These are phyloP conservation scores for Aelia acuminata DNA, from an alignment of 2,888 invertebrate genomes.

Conservation along the genomic window DNA sequence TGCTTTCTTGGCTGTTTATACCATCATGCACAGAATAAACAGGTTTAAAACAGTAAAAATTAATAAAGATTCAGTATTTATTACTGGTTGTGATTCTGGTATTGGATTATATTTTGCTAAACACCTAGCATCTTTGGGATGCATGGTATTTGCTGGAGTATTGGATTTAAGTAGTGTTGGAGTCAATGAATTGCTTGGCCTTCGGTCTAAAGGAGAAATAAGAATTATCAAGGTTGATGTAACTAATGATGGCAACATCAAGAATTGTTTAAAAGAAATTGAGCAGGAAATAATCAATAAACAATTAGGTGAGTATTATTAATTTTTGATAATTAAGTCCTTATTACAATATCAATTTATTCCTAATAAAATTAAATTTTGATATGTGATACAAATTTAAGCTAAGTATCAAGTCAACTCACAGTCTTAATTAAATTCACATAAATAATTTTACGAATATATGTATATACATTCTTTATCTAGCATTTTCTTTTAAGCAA, in stretches of 20 bases:
- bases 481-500: not conserved
- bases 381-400: not conserved
- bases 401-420: not conserved
- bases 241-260: slow-evolving; percentile 68
- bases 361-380: not conserved
- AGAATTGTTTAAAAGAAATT: not conserved
- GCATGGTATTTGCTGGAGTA: slow-evolving; percentile 85
- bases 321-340: not conserved
- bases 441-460: not conserved
- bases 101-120: slow-evolving; percentile 81
- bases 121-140: slow-evolving; percentile 71
- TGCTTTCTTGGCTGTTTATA: not conserved
- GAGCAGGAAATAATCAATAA: not conserved
- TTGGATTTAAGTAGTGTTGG: slow-evolving; percentile 76
- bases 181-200: slow-evolving; percentile 71
- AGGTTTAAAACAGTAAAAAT: slow-evolving; percentile 24
- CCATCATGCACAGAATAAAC: not conserved
- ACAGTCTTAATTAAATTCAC: not conserved
- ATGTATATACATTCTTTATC: not conserved
- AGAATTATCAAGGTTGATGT: slow-evolving; percentile 78
- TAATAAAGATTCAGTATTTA: slow-evolving; percentile 69
- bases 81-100: slow-evolving; percentile 91
- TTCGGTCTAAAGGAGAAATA: slow-evolving; percentile 68
- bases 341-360: not conserved
- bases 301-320: slow-evolving; percentile 41